Percentiles rank a stretch among this genome's conserved stretches.
Conservation (phyloP, 2,113 vertebrate genomes). For the Deroptyus accipitrinus region DNA sequence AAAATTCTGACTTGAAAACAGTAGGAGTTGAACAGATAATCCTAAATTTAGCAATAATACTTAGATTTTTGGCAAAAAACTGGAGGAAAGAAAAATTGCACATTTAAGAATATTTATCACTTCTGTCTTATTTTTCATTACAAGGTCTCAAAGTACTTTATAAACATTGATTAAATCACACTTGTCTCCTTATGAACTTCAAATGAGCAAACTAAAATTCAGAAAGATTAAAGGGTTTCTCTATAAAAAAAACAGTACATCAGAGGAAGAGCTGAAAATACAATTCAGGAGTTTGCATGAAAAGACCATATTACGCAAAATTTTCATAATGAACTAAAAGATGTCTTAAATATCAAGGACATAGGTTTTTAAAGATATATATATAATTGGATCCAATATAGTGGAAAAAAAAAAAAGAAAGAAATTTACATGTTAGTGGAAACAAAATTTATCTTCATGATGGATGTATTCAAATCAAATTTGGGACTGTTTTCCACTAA, state of each 20-base stretch:
- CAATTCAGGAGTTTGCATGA: neutral
- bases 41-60: neutral
- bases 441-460: neutral
- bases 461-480: constrained; percentile 5
- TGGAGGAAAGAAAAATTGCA: neutral
- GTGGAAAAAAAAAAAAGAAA: neutral
- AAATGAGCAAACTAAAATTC: constrained; percentile 5
- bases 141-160: neutral
- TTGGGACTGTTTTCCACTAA: constrained; percentile 7
- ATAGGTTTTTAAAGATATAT: neutral
- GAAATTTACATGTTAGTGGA: neutral
- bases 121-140: neutral
- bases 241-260: neutral
- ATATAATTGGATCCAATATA: neutral
- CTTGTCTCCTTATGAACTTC: neutral
- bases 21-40: neutral
- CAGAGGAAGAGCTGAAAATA: neutral
- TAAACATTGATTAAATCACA: constrained; percentile 11
- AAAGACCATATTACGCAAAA: neutral
- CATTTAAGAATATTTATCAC: neutral
- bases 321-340: neutral
- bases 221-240: neutral
- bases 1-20: neutral
- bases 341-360: neutral
- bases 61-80: neutral